Conservation (phyloP, 2,888 invertebrate genomes). For the Therioaphis trifolii region DNA sequence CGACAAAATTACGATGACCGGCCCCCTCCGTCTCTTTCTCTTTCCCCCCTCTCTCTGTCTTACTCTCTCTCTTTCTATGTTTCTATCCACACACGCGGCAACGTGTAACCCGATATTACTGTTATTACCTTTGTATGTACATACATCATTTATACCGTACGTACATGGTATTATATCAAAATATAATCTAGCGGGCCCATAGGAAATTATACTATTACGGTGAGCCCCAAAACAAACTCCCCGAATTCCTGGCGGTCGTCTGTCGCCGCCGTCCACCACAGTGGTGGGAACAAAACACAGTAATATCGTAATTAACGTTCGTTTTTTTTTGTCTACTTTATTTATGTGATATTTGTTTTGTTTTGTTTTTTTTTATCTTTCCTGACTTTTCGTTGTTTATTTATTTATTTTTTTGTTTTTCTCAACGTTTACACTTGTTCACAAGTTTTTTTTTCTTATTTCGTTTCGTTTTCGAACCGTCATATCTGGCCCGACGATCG, state of each 20-base stretch:
- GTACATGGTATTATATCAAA: no score
- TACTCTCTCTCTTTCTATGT: no score
- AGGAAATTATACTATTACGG: no score
- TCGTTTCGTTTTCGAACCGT: neutral
- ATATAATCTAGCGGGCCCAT: no score
- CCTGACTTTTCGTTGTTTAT: neutral
- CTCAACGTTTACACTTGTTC: conserved; percentile 29
- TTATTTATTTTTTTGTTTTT: no score
- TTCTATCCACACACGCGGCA: no score
- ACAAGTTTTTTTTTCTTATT: conserved; percentile 22
- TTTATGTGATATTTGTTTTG: neutral
- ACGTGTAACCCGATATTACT: conserved; percentile 34
- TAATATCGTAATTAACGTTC: conserved; percentile 58
- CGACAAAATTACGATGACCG: conserved; percentile 52
- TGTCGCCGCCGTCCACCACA: neutral
- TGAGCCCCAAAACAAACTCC: no score
- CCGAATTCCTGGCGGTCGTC: conserved; percentile 40
- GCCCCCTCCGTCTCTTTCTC: no score
- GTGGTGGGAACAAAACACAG: conserved; percentile 56
- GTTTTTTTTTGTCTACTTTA: no score
- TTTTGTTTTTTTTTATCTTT: neutral
- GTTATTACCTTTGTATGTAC: no score
- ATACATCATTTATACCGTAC: neutral
- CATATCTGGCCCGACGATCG: conserved; percentile 40
- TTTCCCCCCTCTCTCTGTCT: no score